Conservation (phyloP, 2,888 invertebrate genomes). For the Drosophila monieri region DNA sequence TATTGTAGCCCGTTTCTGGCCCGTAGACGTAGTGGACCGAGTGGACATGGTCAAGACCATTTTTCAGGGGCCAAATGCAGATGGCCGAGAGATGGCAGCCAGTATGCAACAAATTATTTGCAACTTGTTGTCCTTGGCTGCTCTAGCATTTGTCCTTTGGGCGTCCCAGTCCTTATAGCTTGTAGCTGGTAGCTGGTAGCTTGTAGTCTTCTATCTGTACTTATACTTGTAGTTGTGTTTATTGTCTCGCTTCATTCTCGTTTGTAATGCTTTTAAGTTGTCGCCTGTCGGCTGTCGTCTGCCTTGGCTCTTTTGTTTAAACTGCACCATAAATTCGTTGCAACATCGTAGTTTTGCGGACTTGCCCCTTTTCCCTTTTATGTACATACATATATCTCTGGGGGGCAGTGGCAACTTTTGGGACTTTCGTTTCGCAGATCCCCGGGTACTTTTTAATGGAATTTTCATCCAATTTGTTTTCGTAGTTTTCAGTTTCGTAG, state of each 20-base stretch:
- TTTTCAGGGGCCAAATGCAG: constrained; percentile 60
- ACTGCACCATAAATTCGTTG: constrained; percentile 62
- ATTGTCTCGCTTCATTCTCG: constrained; percentile 65
- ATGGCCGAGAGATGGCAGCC: constrained; percentile 45
- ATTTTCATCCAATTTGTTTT: constrained; percentile 51
- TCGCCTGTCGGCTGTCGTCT: constrained; percentile 44
- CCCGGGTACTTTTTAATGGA: constrained; percentile 49
- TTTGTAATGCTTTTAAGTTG: constrained; percentile 70
- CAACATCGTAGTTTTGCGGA: constrained; percentile 54
- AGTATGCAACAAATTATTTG: constrained; percentile 62
- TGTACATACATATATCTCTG: constrained; percentile 7
- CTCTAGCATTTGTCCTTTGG: constrained; percentile 29
- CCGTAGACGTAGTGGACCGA: constrained; percentile 6
- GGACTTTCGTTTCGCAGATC: constrained; percentile 28
- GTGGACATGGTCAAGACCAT: constrained; percentile 48
- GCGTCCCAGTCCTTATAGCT: constrained; percentile 30
- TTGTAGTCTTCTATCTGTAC: constrained; percentile 26
- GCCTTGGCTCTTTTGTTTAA: constrained; percentile 66
- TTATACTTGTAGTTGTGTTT: constrained; percentile 61
- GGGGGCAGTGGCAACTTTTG: constrained; percentile 23
- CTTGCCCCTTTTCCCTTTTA: constrained; percentile 37
- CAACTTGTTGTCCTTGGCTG: constrained; percentile 66
- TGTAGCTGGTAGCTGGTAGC: constrained; percentile 8
- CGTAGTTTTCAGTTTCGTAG: constrained; percentile 35
- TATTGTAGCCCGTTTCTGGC: not conserved